Percentiles rank a stretch among this genome's conserved stretches.
phyloP scores from a whole-genome alignment of 2,797 vertebrate genomes.

The Leptodactylus fallax region DNA sequence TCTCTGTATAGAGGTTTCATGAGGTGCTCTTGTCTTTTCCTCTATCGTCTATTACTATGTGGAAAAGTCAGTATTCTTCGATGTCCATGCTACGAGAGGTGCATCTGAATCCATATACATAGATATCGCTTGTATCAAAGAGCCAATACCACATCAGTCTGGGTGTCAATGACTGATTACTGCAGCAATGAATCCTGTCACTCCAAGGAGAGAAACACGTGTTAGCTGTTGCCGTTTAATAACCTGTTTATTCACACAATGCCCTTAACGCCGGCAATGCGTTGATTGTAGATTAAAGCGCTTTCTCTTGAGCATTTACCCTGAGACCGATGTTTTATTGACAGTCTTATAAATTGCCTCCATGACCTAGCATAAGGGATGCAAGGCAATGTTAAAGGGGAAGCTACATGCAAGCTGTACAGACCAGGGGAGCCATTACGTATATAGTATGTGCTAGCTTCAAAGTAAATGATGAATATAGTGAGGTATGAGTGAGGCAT shows the following conservation, averaged over 20 bases:
- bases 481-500: background rate
- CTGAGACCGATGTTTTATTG: conserved; percentile 41
- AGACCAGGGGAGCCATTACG: background rate
- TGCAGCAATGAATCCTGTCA: conserved; percentile 50
- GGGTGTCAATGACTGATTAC: conserved; percentile 50
- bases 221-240: conserved; percentile 47
- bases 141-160: conserved; percentile 45
- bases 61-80: background rate
- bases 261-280: conserved; percentile 33
- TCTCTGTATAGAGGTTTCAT: background rate
- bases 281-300: conserved; percentile 47
- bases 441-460: background rate
- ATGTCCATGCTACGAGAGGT: background rate
- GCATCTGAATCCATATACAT: conserved; percentile 31
- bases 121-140: conserved; percentile 43
- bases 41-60: background rate
- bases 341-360: conserved; percentile 41
- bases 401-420: background rate
- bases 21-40: background rate
- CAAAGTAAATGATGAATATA: background rate
- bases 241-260: conserved; percentile 53
- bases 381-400: conserved; percentile 19
- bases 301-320: conserved; percentile 41
- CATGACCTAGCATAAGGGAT: conserved; percentile 4
- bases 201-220: conserved; percentile 33